phyloP scores from a whole-genome alignment of 2,797 vertebrate species.

The Malurus leucopterus region DNA sequence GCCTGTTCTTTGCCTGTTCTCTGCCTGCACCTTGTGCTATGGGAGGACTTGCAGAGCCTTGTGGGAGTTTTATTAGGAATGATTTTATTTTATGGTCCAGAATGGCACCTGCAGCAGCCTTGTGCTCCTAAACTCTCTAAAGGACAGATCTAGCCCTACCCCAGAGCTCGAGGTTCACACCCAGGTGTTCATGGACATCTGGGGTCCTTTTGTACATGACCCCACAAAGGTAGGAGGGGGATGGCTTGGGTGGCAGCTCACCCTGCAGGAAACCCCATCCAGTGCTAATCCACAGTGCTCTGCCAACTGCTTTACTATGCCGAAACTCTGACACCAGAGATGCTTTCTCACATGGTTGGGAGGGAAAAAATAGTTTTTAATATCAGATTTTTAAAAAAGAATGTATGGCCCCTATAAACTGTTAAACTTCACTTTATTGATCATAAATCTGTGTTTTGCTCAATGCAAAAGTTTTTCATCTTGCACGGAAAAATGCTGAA shows the following conservation, averaged over 20 bases:
- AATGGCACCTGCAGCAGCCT: not conserved
- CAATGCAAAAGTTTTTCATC: conserved; percentile 82
- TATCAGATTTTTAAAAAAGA: conserved; percentile 69
- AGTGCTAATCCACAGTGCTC: not conserved
- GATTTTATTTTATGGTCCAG: not conserved
- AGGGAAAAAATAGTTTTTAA: conserved; percentile 75
- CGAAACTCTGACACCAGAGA: conserved; percentile 31
- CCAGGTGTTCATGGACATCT: not conserved
- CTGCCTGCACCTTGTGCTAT: not conserved
- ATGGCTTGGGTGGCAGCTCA: not conserved
- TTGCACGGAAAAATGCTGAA: conserved; percentile 77
- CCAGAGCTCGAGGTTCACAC: accelerated
- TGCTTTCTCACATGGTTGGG: conserved; percentile 26
- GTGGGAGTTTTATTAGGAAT: not conserved
- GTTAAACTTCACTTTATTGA: conserved; percentile 79
- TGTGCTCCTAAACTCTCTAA: not conserved
- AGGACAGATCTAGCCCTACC: not conserved
- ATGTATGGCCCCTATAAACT: conserved; percentile 71
- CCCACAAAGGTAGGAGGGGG: not conserved
- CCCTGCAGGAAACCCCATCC: not conserved
- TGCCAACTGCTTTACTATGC: conserved; percentile 44
- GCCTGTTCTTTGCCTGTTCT: too few relatives aligned
- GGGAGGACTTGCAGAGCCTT: not conserved
- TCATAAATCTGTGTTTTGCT: conserved; percentile 82
- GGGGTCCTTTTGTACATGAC: not conserved